These are phyloP conservation scores for Pyrrhosoma nymphula DNA, from an alignment of 2,888 invertebrate species.

Conservation along the genomic window DNA sequence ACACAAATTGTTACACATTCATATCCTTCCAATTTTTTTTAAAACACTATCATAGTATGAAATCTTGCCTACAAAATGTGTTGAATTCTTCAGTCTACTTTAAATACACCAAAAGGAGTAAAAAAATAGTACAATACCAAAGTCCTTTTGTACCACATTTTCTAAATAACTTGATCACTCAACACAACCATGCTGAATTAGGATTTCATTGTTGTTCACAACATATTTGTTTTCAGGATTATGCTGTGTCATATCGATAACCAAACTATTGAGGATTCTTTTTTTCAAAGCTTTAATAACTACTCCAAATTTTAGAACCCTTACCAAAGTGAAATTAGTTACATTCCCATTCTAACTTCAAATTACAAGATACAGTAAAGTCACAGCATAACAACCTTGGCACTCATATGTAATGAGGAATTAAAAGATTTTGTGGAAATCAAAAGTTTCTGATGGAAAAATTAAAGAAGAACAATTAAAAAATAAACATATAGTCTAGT, in stretches of 20 bases:
- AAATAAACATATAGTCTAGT: neutral
- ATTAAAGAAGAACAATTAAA: neutral
- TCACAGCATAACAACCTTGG: neutral
- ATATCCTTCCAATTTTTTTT: neutral
- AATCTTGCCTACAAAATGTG: constrained; percentile 40
- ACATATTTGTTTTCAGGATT: neutral
- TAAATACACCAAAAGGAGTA: constrained; percentile 57
- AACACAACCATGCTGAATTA: constrained; percentile 60
- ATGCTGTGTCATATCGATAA: neutral
- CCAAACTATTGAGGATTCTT: neutral
- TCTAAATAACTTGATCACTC: constrained; percentile 17
- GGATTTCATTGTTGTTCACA: neutral
- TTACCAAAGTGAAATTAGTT: neutral
- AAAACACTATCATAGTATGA: constrained; percentile 32
- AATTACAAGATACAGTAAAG: neutral
- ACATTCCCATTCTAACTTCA: neutral
- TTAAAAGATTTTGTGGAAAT: neutral
- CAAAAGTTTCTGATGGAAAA: neutral
- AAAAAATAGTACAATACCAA: constrained; percentile 56
- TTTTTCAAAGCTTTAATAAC: neutral
- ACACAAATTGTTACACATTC: constrained; percentile 38
- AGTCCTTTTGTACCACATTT: constrained; percentile 46
- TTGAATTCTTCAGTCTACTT: constrained; percentile 39
- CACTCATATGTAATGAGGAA: neutral
- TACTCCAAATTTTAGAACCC: neutral